phyloP scores from a whole-genome alignment of 2,888 invertebrate genomes.

The Leistus spinibarbis region DNA sequence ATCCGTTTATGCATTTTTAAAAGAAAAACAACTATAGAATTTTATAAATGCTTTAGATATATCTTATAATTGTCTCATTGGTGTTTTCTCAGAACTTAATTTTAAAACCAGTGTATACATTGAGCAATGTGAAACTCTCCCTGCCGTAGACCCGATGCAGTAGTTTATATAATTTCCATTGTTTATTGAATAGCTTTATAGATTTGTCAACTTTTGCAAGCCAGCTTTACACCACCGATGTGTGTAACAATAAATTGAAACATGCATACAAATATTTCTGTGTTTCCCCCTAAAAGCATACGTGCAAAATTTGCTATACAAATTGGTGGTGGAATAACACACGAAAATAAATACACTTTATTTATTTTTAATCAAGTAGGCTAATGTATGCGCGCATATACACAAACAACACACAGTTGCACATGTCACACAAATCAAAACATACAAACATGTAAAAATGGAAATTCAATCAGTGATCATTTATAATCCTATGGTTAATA shows the following conservation, averaged over 20 bases:
- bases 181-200: no score
- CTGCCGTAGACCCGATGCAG: no score
- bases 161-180: no score
- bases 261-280: neutral
- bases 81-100: no score
- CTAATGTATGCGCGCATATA: neutral
- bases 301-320: neutral
- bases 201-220: no score
- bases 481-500: constrained; percentile 24
- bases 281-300: neutral
- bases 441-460: constrained; percentile 26
- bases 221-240: no score
- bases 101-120: no score
- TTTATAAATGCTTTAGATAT: no score
- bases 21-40: no score
- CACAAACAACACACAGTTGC: neutral
- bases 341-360: constrained; percentile 25
- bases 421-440: constrained; percentile 9
- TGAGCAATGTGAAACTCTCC: no score
- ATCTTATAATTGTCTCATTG: no score
- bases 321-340: neutral
- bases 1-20: no score
- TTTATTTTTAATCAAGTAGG: constrained; percentile 38
- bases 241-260: neutral
- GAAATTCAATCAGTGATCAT: constrained; percentile 37